Evolutionary conservation across 2,888 invertebrate species (phyloP).

Genomic region (Muscina levida): DNA sequence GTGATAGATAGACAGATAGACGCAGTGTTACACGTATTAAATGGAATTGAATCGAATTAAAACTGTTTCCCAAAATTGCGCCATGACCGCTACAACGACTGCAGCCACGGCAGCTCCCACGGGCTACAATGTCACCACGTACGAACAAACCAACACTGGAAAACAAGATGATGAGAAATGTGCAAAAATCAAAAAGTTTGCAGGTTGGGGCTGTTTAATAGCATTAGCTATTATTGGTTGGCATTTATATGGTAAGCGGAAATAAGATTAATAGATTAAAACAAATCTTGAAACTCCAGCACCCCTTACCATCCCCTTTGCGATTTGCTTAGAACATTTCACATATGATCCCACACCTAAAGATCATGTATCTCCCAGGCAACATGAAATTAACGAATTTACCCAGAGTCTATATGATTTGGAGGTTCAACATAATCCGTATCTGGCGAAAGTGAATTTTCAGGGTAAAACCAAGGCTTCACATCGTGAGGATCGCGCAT

Average conservation of each 20-base stretch:
- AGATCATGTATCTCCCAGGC: conserved; percentile 56
- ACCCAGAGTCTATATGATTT: conserved; percentile 71
- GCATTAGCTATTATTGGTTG: conserved; percentile 72
- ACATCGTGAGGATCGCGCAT: conserved; percentile 72
- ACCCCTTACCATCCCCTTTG: neutral
- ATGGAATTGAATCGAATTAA: neutral
- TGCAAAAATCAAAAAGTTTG: conserved; percentile 70
- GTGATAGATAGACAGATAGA: conserved; percentile 7
- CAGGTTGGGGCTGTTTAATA: conserved; percentile 70
- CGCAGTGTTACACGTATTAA: neutral
- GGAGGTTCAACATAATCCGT: conserved; percentile 70
- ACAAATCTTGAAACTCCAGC: neutral
- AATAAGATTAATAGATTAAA: too few species aligned
- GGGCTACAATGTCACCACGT: too few species aligned
- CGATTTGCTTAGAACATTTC: conserved; percentile 71
- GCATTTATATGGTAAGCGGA: conserved; percentile 74
- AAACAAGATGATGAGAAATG: conserved; percentile 57
- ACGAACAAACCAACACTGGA: too few species aligned
- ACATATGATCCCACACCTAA: conserved; percentile 33
- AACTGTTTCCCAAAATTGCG: conserved; percentile 4
- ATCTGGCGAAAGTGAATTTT: conserved; percentile 72
- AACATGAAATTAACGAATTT: conserved; percentile 68
- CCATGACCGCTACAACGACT: conserved; percentile 14
- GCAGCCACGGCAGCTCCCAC: neutral
- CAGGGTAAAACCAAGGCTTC: conserved; percentile 73